A percentile compares a stretch with the other conserved stretches of the same genome.
Evolutionary conservation across 2,797 vertebrate species (phyloP).

Genomic region (Pangasius macronema): DNA sequence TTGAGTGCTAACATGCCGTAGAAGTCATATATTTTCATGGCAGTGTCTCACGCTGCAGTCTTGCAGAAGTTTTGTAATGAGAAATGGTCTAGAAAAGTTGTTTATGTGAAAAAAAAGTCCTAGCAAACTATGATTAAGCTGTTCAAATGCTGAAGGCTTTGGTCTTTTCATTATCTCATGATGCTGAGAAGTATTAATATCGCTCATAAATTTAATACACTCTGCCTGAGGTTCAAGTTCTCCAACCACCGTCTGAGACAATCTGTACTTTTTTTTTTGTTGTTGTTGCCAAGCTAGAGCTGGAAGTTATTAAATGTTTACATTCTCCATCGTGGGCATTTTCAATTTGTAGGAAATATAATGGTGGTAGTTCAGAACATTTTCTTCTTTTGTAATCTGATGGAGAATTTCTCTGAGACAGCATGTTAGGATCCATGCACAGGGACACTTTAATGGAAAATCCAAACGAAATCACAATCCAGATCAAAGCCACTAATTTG

Average conservation of each 20-base stretch:
- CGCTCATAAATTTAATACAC: conserved; percentile 37
- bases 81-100: not conserved
- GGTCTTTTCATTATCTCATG: conserved; percentile 32
- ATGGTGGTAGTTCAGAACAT: not conserved
- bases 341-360: conserved; percentile 12
- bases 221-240: conserved; percentile 42
- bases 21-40: not conserved
- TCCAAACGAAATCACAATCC: not conserved
- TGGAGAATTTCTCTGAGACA: not conserved
- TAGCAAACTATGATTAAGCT: conserved; percentile 14
- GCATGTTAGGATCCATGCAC: not conserved
- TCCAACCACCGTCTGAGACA: conserved; percentile 19
- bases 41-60: not conserved
- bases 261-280: not conserved
- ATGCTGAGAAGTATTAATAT: conserved; percentile 42
- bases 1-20: not conserved
- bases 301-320: conserved; percentile 41
- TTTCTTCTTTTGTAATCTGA: conserved; percentile 1
- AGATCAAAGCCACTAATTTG: not conserved
- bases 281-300: conserved; percentile 15
- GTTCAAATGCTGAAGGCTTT: conserved; percentile 44
- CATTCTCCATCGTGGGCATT: conserved; percentile 35
- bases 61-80: not conserved
- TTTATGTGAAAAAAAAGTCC: not conserved
- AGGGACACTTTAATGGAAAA: not conserved